Percentiles rank a stretch among this genome's conserved stretches.
Conservation (phyloP, 1,140 invertebrate genomes). For the Trichogramma pretiosum region DNA sequence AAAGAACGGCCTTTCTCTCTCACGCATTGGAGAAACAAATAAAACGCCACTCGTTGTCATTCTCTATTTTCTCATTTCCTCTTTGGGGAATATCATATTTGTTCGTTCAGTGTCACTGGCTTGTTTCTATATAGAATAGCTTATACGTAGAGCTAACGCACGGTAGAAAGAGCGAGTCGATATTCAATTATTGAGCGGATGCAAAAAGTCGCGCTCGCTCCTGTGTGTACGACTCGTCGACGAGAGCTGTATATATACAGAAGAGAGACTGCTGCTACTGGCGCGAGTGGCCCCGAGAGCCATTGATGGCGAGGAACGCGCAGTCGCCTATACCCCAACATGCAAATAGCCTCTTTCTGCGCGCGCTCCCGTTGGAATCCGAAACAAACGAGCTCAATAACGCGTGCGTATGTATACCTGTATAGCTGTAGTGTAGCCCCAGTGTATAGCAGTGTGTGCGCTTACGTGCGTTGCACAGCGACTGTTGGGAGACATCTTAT, state of each 20-base stretch:
- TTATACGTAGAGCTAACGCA: too few relatives aligned
- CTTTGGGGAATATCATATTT: slow-evolving; percentile 11
- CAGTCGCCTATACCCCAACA: slow-evolving; percentile 16
- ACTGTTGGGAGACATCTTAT: slow-evolving; percentile 19
- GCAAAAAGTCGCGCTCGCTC: slow-evolving; percentile 17
- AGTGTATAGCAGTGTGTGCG: too few relatives aligned
- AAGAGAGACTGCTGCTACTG: neutral
- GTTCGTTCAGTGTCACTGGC: too few relatives aligned
- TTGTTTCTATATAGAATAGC: too few relatives aligned
- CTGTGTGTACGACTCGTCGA: too few relatives aligned
- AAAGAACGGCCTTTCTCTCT: too few relatives aligned
- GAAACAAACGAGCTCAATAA: slow-evolving; percentile 20
- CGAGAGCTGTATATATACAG: too few relatives aligned
- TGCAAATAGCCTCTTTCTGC: slow-evolving; percentile 22
- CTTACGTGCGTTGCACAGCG: too few relatives aligned
- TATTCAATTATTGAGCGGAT: slow-evolving; percentile 21
- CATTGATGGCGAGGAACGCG: neutral
- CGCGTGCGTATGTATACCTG: slow-evolving; percentile 12
- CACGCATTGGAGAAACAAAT: too few relatives aligned
- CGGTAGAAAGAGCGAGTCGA: too few relatives aligned
- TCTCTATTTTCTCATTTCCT: slow-evolving; percentile 20
- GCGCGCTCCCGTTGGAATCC: slow-evolving; percentile 8
- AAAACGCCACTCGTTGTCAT: too few relatives aligned
- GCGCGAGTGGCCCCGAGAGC: neutral
- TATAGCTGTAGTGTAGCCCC: too few relatives aligned